phyloP scores from a whole-genome alignment of 2,888 invertebrate genomes.

The Laothoe populi region DNA sequence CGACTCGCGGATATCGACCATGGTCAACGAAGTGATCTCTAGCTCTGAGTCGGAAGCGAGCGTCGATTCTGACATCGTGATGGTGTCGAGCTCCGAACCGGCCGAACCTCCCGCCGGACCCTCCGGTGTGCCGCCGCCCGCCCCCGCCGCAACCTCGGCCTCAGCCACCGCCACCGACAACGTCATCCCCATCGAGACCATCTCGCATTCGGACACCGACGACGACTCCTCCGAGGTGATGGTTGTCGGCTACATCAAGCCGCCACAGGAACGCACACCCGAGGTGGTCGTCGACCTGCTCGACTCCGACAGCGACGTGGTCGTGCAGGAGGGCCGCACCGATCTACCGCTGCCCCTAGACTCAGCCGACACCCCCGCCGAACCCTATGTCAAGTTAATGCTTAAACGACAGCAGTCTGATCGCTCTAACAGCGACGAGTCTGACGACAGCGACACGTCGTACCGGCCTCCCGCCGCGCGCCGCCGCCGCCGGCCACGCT shows the following conservation, averaged over 20 bases:
- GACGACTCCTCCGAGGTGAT: conserved; percentile 84
- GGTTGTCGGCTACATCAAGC: conserved; percentile 87
- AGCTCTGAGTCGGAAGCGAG: conserved; percentile 67
- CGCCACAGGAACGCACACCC: conserved; percentile 87
- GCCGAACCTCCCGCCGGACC: conserved; percentile 43
- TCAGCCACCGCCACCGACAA: conserved; percentile 55
- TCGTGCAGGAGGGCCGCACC: conserved; percentile 58
- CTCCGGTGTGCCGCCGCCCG: conserved; percentile 40
- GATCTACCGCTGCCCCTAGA: conserved; percentile 28
- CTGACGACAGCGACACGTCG: conserved; percentile 57
- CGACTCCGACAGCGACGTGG: conserved; percentile 83
- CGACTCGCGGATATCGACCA: conserved; percentile 80
- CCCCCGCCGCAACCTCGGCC: conserved; percentile 61
- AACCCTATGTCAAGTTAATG: conserved; percentile 55
- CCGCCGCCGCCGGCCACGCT: conserved; percentile 41
- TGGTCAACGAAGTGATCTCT: conserved; percentile 83
- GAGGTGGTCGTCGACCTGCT: conserved; percentile 86
- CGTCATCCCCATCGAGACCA: conserved; percentile 77
- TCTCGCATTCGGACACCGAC: conserved; percentile 77
- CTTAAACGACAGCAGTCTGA: conserved; percentile 49
- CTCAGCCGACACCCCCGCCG: conserved; percentile 36
- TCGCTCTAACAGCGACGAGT: conserved; percentile 33
- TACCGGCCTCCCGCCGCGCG: conserved; percentile 45
- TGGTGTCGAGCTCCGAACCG: conserved; percentile 64
- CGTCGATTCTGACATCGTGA: conserved; percentile 68